Evolutionary conservation across 2,113 vertebrate genomes (phyloP), one percentile per base, ranked within the genome.

Genomic region (Geococcyx californianus): DNA sequence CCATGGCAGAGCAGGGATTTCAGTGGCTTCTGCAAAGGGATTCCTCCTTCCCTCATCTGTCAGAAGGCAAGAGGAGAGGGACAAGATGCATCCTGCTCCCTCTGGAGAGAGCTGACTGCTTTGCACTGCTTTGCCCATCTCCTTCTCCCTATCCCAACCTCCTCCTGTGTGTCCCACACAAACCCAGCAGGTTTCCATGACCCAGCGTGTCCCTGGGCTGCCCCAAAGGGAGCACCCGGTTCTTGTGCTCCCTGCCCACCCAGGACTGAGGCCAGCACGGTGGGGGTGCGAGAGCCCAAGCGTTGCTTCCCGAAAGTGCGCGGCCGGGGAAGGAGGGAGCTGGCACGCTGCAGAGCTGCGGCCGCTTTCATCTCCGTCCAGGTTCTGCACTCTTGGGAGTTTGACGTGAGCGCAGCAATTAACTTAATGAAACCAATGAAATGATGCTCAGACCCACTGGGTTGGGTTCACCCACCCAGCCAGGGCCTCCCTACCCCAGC

Each of bases 351-450:
- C 28, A 6, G 63, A 67, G 36, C 75, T 38, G 25, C 20, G 28
- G 29, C 91, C 21, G 47, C 94, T 96, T 97, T 96, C 93, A 97
- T 94, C 93, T 94, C 81, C 10, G 1, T 88, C 94, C 96, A 96
- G 90, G n/a, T 72, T 95, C 89, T 72, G 77, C 9, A 9, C 84
- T 87, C 63, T 29, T 13, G 36, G 55, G 45, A 77, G 15, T 74
- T 78, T 93, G 93, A 95, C 18, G 28, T 3, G 92, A 94, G 79
- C 7, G 0, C 7, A 12, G 74, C 89, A 94, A 91, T 96, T 94
- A 86, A 95, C 40, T 95, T 95, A 96, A 96, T 93, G 77, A 92
- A 83, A 68, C 83, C 88, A 95, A 85, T 69, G 70, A 91, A 84
- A 82, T 16, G 72, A 89, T 82, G 74, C 81, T 89, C 67, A 64